phyloP scores from a whole-genome alignment of 2,113 vertebrate species.

The Bucco capensis region DNA sequence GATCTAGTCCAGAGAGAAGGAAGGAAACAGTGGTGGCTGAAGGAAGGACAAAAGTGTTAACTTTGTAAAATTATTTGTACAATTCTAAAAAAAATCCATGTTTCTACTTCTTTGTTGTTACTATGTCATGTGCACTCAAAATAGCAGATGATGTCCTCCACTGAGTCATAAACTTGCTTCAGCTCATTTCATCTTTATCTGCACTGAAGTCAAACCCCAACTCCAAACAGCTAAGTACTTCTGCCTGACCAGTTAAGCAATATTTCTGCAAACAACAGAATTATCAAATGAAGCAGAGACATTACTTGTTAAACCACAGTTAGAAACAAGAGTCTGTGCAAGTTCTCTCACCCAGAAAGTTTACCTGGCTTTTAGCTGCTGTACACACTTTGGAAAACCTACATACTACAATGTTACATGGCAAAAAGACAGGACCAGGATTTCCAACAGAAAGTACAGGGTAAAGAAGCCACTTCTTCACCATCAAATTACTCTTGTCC shows the following conservation, averaged over 20 bases:
- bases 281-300: background rate
- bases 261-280: background rate
- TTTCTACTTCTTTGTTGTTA: background rate
- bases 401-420: rapidly evolving
- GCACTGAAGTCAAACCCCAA: background rate
- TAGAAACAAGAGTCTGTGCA: background rate
- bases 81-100: background rate
- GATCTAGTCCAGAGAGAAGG: background rate
- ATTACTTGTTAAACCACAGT: background rate
- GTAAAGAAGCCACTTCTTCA: background rate
- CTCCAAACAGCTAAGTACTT: background rate
- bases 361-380: background rate
- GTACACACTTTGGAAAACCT: background rate
- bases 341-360: background rate
- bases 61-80: background rate
- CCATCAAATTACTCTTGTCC: too few species aligned
- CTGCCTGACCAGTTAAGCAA: background rate
- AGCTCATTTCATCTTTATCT: background rate
- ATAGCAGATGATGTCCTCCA: background rate
- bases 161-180: background rate
- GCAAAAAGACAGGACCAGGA: background rate
- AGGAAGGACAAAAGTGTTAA: background rate
- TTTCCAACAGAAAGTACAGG: background rate
- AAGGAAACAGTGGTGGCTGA: background rate
- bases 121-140: background rate